Evolutionary conservation across 2,113 vertebrate species (phyloP), one percentile per base, ranked within the genome.

Genomic region (Carlito syrichta): DNA sequence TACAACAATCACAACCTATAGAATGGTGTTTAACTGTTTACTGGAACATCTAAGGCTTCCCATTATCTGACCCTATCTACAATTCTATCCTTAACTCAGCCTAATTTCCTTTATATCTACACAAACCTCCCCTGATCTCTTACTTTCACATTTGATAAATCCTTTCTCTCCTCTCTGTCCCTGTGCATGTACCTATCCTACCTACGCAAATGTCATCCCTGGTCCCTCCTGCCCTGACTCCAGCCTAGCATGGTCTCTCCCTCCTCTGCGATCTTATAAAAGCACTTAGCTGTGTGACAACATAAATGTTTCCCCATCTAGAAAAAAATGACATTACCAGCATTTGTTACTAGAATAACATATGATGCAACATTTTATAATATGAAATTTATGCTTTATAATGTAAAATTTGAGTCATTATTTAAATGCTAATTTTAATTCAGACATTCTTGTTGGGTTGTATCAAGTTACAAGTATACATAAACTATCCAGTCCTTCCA

Each of bases 361-460:
- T 27, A 50, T 17, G 78, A 50, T 63, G 3, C 35, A 52, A 63
- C 66, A 27, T 25, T 76, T 66, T 58, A 54, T 62, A 86, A 84
- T 40, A 38, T n/a, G 19, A n/a, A n/a, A n/a, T n/a, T n/a, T 35
- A 76, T 48, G 27, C 62, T 58, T 74, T 86, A 32, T 69, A 69
- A 89, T 19, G 19, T 58, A 95, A 38, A 91, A 52, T 38, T 50
- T 50, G 22, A 71, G 8, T 9, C 32, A 73, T 9, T 62, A 5
- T 60, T 38, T 91, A 94, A 89, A 84, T 90, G 40, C 45, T 88
- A 27, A 85, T 60, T 91, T 81, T 96, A 95, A 81, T 17, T 76
- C 45, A 52, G 45, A 91, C 10, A 74, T 35, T 83, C 58, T 85
- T 50, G 78, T 40, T 50, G 43, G 40, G 48, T 68, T 86, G 17